Evolutionary conservation across 2,888 invertebrate genomes (phyloP), one percentile per base, ranked within the genome.

Genomic region (Amphipyra tragopoginis): DNA sequence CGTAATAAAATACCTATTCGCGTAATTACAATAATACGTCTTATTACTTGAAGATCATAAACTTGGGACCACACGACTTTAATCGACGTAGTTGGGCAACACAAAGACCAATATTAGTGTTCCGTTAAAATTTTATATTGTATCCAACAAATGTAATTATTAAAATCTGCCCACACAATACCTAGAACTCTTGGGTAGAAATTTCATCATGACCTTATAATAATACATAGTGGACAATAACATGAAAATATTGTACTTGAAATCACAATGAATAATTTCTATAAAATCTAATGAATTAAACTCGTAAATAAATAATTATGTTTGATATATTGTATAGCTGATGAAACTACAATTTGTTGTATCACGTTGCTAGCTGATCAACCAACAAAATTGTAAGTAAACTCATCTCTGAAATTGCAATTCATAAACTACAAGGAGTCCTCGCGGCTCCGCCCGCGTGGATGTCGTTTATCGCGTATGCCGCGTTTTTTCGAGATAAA

Each of bases 1-100:
- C 10, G 29, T 45, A 55, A 61, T 68, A 51, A 52, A 61, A 68
- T 45, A 48, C 42, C 10, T 8, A 7, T 48, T 29, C 34, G n/a
- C 10, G 15, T 48, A 53, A 42, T 69, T 14, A 42, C 13, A 51
- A 53, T 55, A 51, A 44, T 38, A 14, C 21, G 13, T 1, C 21
- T 55, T 43, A 52, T 57, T 59, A 43, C 36, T 40, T 47, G 34
- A 57, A 55, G 13, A 56, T 26, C 34, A 49, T 65, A 51, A 49
- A 69, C 21, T 61, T 14, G 26, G 10, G 13, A 48, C 50, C 34
- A 40, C 26, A 44, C 33, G 21, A 44, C 13, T 48, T 38, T 38
- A 38, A 50, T 52, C 5, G 14, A 56, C 14, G 39, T 44, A 14
- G 44, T 51, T 57, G 43, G n/a, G 11, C 55, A 43, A 42, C 34